Evolutionary conservation across 2,797 vertebrate species (phyloP).

Genomic region (Lagocephalus sceleratus): DNA sequence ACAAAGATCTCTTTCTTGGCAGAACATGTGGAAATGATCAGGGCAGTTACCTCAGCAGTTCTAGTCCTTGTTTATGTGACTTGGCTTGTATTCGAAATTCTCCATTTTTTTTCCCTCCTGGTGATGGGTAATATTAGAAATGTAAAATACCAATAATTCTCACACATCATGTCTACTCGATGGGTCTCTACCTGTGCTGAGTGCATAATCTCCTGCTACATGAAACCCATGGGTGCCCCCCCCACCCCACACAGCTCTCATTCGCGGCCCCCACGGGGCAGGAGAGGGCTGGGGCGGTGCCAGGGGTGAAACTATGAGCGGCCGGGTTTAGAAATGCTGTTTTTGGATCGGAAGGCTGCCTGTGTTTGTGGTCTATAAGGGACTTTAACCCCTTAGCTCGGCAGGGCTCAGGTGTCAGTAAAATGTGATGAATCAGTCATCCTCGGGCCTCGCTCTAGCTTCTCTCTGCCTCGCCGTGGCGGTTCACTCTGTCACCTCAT

Average conservation of each 20-base stretch:
- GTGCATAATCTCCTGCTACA: conserved; percentile 25
- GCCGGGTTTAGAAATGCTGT: conserved; percentile 55
- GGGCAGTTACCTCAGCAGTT: conserved; percentile 37
- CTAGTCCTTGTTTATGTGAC: conserved; percentile 29
- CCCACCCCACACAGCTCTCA: conserved; percentile 8
- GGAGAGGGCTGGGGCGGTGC: conserved; percentile 30
- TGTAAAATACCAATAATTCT: too few relatives aligned
- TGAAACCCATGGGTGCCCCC: conserved; percentile 5
- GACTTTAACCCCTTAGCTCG: conserved; percentile 24
- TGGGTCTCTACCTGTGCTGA: conserved; percentile 2
- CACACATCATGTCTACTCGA: conserved; percentile 8
- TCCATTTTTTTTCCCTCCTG: conserved; percentile 10
- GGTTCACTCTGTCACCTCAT: too few relatives aligned
- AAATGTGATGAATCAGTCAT: conserved; percentile 52
- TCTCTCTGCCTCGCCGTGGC: conserved; percentile 11
- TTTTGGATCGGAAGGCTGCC: conserved; percentile 39
- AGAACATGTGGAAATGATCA: conserved; percentile 59
- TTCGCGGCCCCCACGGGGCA: conserved; percentile 18
- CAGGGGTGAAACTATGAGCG: conserved; percentile 46
- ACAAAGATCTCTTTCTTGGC: conserved; percentile 40
- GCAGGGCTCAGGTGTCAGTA: conserved; percentile 43
- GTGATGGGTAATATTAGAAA: too few relatives aligned
- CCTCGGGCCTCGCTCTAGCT: conserved; percentile 18
- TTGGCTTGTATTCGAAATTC: conserved; percentile 45
- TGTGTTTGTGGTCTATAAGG: conserved; percentile 46